Base-by-base conservation (phyloP, 2,888 invertebrate species). In the Cyaniris semiargus region DNA sequence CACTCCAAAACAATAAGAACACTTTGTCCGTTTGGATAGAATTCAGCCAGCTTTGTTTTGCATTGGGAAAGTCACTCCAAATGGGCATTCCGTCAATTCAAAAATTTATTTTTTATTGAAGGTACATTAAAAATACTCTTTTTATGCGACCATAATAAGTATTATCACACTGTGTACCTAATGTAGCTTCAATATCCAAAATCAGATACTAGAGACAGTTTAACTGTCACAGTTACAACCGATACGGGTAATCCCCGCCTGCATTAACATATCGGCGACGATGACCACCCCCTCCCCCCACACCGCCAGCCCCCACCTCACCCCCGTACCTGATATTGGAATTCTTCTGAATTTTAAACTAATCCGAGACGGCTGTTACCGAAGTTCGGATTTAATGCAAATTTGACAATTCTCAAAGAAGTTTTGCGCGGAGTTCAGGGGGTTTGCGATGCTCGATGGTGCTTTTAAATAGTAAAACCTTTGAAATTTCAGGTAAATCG, bases 271-370 rank as follows among this genome's bases (percentile, higher is more conserved):
- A 91, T 92, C 89, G 53, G 72, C 89, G 86, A 87, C 86, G 82
- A 84, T 87, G 87, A 66, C 77, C 75, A 53, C 21, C 56, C 70
- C 66, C 75, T 60, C 21, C 56, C 70, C 66, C 27, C 58, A 7
- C 34, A 34, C 34, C 31, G 38, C n/a, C 3, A 34, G 70, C 70
- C 34, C 76, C 66, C 60, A 83, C 84, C 85, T 84, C 83, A 86
- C 85, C 86, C 83, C 83, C 83, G 80, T 83, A 80, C 85, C 85
- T 85, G 87, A 90, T 93, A 93, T 93, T 93, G 90, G 89, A 92
- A 93, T 92, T 91, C 91, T 93, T 92, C 89, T 88, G 88, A 91
- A 90, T 90, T 86, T 88, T 86, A 86, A 87, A 92, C 89, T 88
- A 89, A 86, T 85, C 86, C 85, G 84, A 84, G 84, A 81, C 80